Evolutionary conservation across 2,113 vertebrate species (phyloP).

Genomic region (Gobiocypris rarus): DNA sequence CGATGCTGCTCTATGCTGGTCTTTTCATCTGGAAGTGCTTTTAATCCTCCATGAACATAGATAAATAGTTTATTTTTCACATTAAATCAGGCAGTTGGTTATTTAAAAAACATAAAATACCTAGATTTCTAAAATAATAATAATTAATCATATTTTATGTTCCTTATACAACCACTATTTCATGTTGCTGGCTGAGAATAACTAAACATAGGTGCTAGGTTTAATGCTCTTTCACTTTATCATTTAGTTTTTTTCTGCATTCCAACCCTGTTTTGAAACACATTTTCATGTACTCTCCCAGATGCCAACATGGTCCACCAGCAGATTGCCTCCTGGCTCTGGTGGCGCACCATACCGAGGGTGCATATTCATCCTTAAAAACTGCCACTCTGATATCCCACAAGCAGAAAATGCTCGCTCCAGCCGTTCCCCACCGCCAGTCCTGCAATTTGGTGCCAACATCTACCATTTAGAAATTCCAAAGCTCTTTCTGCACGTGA

Average conservation of each 20-base stretch:
- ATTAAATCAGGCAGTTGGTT: too few species aligned
- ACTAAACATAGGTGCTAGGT: constrained; percentile 73
- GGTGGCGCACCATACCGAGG: constrained; percentile 19
- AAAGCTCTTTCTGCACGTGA: constrained; percentile 68
- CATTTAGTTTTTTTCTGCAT: background rate
- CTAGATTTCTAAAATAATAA: background rate
- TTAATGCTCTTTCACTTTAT: background rate
- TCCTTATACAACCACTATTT: background rate
- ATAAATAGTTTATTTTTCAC: too few species aligned
- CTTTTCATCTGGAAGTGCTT: background rate
- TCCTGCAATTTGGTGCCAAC: constrained; percentile 65
- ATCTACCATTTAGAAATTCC: constrained; percentile 74
- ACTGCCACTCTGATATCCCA: constrained; percentile 32
- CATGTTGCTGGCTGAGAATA: background rate
- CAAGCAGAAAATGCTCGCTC: constrained; percentile 18
- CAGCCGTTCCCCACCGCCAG: constrained; percentile 54
- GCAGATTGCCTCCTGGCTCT: constrained; percentile 50
- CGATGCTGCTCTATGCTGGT: background rate
- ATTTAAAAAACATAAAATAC: too few species aligned
- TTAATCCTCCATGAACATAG: too few species aligned
- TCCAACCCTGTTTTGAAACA: constrained; percentile 26
- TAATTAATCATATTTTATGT: background rate
- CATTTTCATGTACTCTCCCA: constrained; percentile 22
- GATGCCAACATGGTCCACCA: constrained; percentile 55
- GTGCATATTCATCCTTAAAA: constrained; percentile 28